Base-by-base conservation (phyloP, 2,888 invertebrate genomes). In the Papilio protenor region DNA sequence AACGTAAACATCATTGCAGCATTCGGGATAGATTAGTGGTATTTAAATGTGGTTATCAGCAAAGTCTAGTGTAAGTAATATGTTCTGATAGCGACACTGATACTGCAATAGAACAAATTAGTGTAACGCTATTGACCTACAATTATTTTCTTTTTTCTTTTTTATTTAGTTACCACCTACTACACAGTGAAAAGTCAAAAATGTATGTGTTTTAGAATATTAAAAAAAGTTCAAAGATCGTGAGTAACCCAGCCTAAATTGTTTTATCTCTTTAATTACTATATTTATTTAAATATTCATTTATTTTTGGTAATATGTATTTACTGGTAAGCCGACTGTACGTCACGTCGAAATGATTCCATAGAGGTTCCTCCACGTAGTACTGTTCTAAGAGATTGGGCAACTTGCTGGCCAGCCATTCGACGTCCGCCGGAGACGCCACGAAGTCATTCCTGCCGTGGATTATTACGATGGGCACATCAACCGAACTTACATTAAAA, bases 341-440 rank as follows among this genome's bases (percentile, higher is more conserved):
- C 0, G 88, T 79, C 0, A 87, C 82, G 76, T 90, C 90, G 64
- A 90, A 75, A 64, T 90, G 90, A 59, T 86, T 87, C 87, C 85
- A 85, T 59, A 83, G 70, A 5, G 95, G 94, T 84, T 96, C 93
- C 1, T 94, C 90, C 49, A 97, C 96, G 79, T 94, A 88, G 81
- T 95, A 92, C 74, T 92, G 92, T 77, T 95, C 95, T 45, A 95
- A 81, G 1, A 96, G 94, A 82, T 95, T 95, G 0, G 96, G 96
- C 45, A 97, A 86, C 76, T 93, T 87, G 0, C 87, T 84, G 49
- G 94, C 87, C 79, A 96, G 84, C 84, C 95, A 94, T 64, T 94
- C 84, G 1, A 96, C 95, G 76, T 96, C 96, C 84, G 91, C 88
- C 0, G 92, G 87, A 95, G 96, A 83, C 95, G 92, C 95, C 92